Percentiles rank a stretch among this genome's conserved stretches.
These are phyloP conservation scores for Sciurus niger DNA, from an alignment of 2,113 vertebrate genomes.

Conservation along the genomic window DNA sequence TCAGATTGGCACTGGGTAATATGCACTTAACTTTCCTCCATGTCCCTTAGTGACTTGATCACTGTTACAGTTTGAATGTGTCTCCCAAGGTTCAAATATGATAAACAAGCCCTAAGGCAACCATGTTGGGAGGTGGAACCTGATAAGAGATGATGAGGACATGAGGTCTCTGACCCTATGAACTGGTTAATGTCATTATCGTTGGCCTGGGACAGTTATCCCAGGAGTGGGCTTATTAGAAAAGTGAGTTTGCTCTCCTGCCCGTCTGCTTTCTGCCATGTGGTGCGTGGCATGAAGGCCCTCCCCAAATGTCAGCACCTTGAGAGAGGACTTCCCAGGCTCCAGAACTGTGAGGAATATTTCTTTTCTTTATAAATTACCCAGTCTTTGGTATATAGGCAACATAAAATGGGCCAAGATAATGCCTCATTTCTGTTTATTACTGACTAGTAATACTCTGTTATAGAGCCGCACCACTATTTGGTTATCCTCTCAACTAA, in stretches of 20 bases:
- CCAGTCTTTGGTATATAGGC: background rate
- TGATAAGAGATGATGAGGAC: background rate
- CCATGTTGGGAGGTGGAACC: background rate
- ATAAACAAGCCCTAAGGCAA: background rate
- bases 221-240: too few relatives aligned
- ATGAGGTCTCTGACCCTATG: background rate
- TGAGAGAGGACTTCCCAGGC: background rate
- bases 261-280: background rate
- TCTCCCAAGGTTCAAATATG: background rate
- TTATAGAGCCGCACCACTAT: background rate
- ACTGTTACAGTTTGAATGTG: background rate
- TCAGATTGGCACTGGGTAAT: background rate
- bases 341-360: background rate
- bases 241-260: background rate
- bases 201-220: background rate
- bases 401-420: background rate
- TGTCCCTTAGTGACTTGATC: background rate
- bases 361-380: background rate
- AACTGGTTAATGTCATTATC: too few relatives aligned
- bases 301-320: background rate
- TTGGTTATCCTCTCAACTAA: background rate
- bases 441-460: background rate
- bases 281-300: background rate
- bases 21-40: background rate
- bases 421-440: background rate